These are phyloP conservation scores for Pyrgus malvae DNA, from an alignment of 2,888 invertebrate species.

Conservation along the genomic window DNA sequence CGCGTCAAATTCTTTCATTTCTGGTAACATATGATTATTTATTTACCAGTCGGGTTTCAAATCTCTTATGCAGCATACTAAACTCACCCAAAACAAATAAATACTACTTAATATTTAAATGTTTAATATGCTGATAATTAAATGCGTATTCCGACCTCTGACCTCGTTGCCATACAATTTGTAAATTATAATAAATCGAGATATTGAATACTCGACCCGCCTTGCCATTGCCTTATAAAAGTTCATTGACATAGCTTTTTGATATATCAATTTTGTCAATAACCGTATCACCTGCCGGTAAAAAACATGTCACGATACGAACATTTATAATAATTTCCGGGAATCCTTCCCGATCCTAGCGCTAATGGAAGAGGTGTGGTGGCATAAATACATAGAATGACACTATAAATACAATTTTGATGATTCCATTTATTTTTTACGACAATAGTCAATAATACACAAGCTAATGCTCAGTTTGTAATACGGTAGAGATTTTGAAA, in stretches of 20 bases:
- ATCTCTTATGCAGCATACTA: too few species aligned
- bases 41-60: too few species aligned
- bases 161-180: too few species aligned
- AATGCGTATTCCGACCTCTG: too few species aligned
- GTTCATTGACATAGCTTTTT: slow-evolving; percentile 52
- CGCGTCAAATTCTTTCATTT: too few species aligned
- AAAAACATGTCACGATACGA: slow-evolving; percentile 58
- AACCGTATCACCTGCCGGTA: slow-evolving; percentile 44
- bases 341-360: slow-evolving; percentile 25
- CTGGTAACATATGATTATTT: too few species aligned
- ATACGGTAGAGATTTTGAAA: too few species aligned
- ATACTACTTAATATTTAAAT: too few species aligned
- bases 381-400: slow-evolving; percentile 5
- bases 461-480: too few species aligned
- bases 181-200: neutral
- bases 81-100: too few species aligned
- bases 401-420: neutral
- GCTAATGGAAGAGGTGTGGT: slow-evolving; percentile 25
- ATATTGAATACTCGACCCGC: neutral
- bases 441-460: neutral
- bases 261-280: slow-evolving; percentile 58
- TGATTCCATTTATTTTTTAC: neutral
- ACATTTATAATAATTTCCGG: slow-evolving; percentile 61
- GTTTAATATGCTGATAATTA: too few species aligned
- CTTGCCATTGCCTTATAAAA: neutral